A percentile compares a stretch with the other conserved stretches of the same genome.
These are phyloP conservation scores for Psittacula derbiana DNA, from an alignment of 2,797 vertebrate species.

Conservation along the genomic window DNA sequence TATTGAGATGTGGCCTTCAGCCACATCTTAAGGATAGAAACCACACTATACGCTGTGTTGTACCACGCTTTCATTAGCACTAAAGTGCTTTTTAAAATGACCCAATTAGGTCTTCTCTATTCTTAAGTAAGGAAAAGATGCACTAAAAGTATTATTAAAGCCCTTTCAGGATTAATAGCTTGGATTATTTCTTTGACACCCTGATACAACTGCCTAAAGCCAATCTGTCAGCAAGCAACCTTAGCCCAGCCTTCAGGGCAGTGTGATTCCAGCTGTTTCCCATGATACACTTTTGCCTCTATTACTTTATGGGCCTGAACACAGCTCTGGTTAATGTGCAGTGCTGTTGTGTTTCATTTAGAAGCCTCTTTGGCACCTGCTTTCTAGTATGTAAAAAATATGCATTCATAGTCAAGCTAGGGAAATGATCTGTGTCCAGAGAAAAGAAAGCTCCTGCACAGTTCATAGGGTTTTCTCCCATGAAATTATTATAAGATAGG, in stretches of 20 bases:
- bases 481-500: neutral
- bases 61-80: neutral
- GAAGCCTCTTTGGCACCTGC: neutral
- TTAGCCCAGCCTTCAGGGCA: neutral
- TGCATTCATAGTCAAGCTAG: neutral
- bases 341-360: neutral
- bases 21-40: neutral
- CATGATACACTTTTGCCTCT: neutral
- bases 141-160: neutral
- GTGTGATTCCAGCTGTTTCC: neutral
- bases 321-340: neutral
- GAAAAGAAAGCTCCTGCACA: neutral
- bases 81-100: neutral
- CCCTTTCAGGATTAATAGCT: neutral
- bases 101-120: neutral
- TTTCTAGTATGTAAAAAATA: neutral
- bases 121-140: neutral
- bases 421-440: neutral
- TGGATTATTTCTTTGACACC: neutral
- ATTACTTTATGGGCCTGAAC: neutral
- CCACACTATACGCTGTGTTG: accelerated
- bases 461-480: neutral
- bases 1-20: neutral
- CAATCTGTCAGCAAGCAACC: neutral
- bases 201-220: neutral